Evolutionary conservation across 1,140 invertebrate species (phyloP), one percentile per base, ranked within the genome.

Genomic region (Drosophila ananassae): DNA sequence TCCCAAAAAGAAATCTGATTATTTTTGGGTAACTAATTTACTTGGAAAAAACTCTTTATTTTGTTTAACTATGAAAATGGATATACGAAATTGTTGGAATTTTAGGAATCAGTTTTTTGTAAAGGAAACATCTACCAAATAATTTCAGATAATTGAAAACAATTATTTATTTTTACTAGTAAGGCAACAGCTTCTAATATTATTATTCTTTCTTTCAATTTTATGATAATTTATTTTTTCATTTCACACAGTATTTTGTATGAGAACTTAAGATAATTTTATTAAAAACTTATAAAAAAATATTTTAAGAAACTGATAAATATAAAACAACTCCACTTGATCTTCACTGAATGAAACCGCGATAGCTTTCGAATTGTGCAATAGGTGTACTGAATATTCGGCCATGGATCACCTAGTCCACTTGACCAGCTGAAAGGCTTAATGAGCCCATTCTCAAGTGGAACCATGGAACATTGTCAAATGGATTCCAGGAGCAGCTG

Each of bases 351-450:
- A n/a, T 47, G 24, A 21, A 59, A 22, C 44, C 2, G 24, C 63
- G n/a, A 34, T 24, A 25, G 25, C 34, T 32, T 52, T 52, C 0
- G 8, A 67, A 67, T 67, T 56, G 52, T 52, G 34, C 67, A 85
- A 85, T 77, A 81, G 81, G 77, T 84, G 77, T 53, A 73, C 9
- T 17, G 48, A 66, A 50, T 22, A 25, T n/a, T 22, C 34, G 13
- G 22, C 17, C 30, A 34, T 22, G 13, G 28, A 30, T 48, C 34
- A 32, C 17, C 17, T 22, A 34, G 28, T 5, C 57, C 64, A 77
- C 72, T 75, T 58, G 56, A 66, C 47, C 67, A 67, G 56, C 62
- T 73, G 72, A 74, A 48, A 57, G 69, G 13, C 30, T 52, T 48
- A 66, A 66, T 67, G 72, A 58, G 54, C 17, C 13, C n/a, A n/a